Base-by-base conservation (phyloP, 2,113 vertebrate genomes). In the Petaurus breviceps region DNA sequence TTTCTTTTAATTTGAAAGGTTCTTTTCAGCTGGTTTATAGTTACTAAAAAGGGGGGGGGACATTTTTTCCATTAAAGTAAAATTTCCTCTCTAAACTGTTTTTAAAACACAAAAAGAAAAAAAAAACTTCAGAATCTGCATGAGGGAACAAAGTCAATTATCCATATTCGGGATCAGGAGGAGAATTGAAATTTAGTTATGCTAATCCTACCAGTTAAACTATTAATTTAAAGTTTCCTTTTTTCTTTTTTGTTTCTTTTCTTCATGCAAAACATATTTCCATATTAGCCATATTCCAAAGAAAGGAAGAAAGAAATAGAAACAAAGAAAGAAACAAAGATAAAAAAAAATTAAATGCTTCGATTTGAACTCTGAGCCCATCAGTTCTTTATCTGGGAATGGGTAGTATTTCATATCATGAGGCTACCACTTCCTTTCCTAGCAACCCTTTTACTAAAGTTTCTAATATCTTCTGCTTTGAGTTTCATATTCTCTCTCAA, bases 101-200 rank as follows among this genome's bases (percentile, higher is more conserved):
- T 51, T 51, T 51, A 51, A 90, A 90, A 90, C n/a, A 90, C 6
- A 2, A 26, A 90, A 49, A 31, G 28, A 61, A 84, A 28, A 26
- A n/a, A n/a, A 47, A 90, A 90, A 31, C 25, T 50, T 50, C 22
- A 2, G 31, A 90, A 90, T 90, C 90, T 90, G 25, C 10, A 28
- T 43, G n/a, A 49, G 14, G 25, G 28, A 90, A 90, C 14, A 90
- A 49, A 90, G 28, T 51, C 47, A 93, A 77, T 47, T 52, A 61
- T 54, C 46, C 95, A 51, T n/a, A 93, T n/a, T n/a, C n/a, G 25
- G 61, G 8, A 92, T 16, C 94, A 91, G 55, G 92, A 51, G 31
- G 3, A 52, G 61, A 95, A 47, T 52, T 95, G 61, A 92, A 92
- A 77, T 93, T 93, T 49, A 94, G 25, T 51, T 91, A 94, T n/a